These are phyloP conservation scores for Megastigmus dorsalis DNA, from an alignment of 2,888 invertebrate genomes.

Conservation along the genomic window DNA sequence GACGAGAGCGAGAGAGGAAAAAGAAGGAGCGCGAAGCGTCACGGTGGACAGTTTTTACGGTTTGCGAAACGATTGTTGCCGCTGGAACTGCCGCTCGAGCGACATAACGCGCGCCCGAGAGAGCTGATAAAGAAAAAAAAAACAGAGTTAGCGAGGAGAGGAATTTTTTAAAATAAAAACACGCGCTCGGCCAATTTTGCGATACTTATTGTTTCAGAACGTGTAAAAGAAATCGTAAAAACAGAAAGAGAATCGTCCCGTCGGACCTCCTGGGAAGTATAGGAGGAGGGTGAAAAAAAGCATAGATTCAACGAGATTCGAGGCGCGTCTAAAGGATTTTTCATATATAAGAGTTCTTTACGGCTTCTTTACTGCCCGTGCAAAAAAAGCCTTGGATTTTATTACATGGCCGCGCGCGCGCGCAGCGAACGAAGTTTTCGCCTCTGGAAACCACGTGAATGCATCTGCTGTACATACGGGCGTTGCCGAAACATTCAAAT, in stretches of 20 bases:
- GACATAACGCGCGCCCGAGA: conserved; percentile 14
- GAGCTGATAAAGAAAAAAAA: too few species aligned
- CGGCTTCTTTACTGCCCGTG: neutral
- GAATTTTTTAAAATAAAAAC: neutral
- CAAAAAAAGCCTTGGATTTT: conserved; percentile 2
- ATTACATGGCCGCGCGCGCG: too few species aligned
- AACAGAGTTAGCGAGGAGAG: too few species aligned
- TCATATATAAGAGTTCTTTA: conserved; percentile 4
- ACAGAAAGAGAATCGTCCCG: neutral
- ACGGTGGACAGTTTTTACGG: conserved; percentile 10
- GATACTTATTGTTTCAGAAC: conserved; percentile 3
- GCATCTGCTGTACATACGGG: too few species aligned
- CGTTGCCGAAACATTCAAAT: too few species aligned
- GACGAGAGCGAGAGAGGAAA: neutral
- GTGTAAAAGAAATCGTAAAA: conserved; percentile 11
- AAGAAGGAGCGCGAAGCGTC: neutral
- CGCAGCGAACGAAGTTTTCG: too few species aligned
- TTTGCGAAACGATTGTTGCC: conserved; percentile 9
- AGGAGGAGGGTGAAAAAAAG: neutral
- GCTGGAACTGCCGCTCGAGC: neutral
- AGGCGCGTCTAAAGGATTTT: neutral
- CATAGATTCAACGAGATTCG: too few species aligned
- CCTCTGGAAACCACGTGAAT: too few species aligned
- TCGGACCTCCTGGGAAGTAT: neutral
- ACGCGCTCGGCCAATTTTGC: conserved; percentile 1